Evolutionary conservation across 2,888 invertebrate species (phyloP), one percentile per base, ranked within the genome.

Genomic region (Cerastis rubricosa): DNA sequence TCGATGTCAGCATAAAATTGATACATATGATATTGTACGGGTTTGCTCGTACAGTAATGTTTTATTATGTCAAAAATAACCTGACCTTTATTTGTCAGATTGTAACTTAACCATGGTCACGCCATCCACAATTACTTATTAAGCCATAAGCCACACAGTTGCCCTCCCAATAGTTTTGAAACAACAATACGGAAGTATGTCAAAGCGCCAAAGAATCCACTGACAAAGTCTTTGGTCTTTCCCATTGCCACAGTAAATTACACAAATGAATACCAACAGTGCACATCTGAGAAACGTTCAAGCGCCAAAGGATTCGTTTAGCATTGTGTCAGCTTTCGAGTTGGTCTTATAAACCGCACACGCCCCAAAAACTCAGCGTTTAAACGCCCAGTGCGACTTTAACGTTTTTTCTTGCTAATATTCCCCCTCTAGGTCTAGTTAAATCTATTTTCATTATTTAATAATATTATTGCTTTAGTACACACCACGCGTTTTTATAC

Each of bases 401-500:
- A 17, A 9, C 14, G n/a, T 65, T 35, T 61, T 83, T 65, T 79
- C 67, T 82, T 79, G 83, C 9, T 70, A 57, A 66, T 75, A 71
- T 67, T 61, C 35, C 66, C 75, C 67, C 65, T 79, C 81, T 80
- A 76, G 76, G 61, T 29, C 40, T 80, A 80, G 65, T 76, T 66
- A 6, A 51, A 61, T 54, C 49, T 80, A 76, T 76, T 80, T 76
- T 61, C 47, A 76, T 64, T 69, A 35, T 70, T 72, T 64, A 68
- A 6, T 77, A 59, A 47, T 68, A 51, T 80, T 68, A 51, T 80
- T 79, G 80, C 80, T 80, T 74, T 74, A 25, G 22, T 25, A 59
- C 47, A 59, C 54, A 70, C 54, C 54, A 81, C 76, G 80, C 81
- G 51, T 68, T 75, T 79, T 80, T 74, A 70, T 67, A 81, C 25